These are phyloP conservation scores for Phrixothrix hirtus DNA, from an alignment of 2,888 invertebrate species.

Conservation along the genomic window DNA sequence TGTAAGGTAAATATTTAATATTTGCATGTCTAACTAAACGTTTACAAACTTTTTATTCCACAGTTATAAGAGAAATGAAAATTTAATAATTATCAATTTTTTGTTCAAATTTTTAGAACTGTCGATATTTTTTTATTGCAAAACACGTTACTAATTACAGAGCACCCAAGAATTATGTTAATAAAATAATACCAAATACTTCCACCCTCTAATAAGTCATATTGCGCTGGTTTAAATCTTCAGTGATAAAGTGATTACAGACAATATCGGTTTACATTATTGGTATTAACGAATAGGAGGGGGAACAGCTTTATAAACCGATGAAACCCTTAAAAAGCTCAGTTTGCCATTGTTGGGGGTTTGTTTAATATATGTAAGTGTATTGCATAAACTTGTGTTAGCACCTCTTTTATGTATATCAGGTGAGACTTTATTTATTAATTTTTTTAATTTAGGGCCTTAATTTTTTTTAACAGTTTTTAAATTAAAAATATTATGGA, in stretches of 20 bases:
- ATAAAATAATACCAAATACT: no score
- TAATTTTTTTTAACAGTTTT: no score
- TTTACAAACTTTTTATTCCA: no score
- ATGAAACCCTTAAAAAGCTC: conserved; percentile 48
- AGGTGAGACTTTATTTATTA: no score
- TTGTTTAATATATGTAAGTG: no score
- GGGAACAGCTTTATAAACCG: conserved; percentile 49
- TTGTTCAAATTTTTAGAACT: background rate
- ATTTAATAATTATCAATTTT: background rate
- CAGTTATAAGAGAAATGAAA: background rate
- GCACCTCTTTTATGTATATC: no score
- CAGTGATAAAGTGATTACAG: conserved; percentile 26
- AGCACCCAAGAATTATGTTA: no score
- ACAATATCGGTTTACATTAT: conserved; percentile 24
- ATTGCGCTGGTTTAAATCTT: conserved; percentile 17
- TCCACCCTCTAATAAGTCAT: no score
- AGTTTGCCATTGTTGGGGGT: conserved; percentile 22
- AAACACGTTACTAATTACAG: no score
- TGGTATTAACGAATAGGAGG: conserved; percentile 36
- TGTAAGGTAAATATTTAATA: conserved; percentile 11
- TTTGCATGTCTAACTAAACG: conserved; percentile 10
- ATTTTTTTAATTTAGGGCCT: no score
- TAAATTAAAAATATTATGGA: no score
- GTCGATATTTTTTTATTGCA: background rate
- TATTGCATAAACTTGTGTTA: no score